Conservation (phyloP, 2,113 vertebrate species). For the Corydoras maculifer region DNA sequence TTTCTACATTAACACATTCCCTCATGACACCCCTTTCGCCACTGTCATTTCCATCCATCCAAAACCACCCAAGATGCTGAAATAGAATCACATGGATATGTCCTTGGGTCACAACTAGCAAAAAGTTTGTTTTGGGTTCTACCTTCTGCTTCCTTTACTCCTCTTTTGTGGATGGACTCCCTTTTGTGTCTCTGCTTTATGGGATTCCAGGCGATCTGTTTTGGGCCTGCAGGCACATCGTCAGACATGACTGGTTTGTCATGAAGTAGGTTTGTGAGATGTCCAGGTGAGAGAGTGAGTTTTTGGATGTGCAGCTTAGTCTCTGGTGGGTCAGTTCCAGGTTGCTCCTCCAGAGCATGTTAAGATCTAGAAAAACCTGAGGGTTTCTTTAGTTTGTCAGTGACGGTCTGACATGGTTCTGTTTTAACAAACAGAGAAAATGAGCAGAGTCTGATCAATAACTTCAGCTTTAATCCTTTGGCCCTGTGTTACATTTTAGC, state of each 20-base stretch:
- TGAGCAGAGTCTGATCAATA: slow-evolving; percentile 11
- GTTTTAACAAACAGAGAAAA: slow-evolving; percentile 36
- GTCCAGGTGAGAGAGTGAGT: slow-evolving; percentile 43
- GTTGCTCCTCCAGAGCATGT: slow-evolving; percentile 31
- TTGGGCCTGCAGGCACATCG: slow-evolving; percentile 63
- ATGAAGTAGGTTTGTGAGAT: slow-evolving; percentile 42
- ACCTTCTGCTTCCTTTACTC: slow-evolving; percentile 39
- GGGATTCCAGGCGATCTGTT: slow-evolving; percentile 52
- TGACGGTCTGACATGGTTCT: slow-evolving; percentile 21
- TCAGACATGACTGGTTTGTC: slow-evolving; percentile 67
- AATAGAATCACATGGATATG: slow-evolving; percentile 43
- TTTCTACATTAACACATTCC: slow-evolving; percentile 42
- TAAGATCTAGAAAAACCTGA: slow-evolving; percentile 20
- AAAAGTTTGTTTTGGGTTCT: slow-evolving; percentile 41
- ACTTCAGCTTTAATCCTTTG: slow-evolving; percentile 12
- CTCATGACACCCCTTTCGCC: slow-evolving; percentile 37
- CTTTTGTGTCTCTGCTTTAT: slow-evolving; percentile 29
- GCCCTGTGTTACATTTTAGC: background rate
- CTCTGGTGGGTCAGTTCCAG: slow-evolving; percentile 49
- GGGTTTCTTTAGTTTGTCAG: slow-evolving; percentile 17
- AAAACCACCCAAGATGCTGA: slow-evolving; percentile 59
- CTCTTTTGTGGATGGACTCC: slow-evolving; percentile 35
- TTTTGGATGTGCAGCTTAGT: slow-evolving; percentile 39
- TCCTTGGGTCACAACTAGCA: slow-evolving; percentile 47
- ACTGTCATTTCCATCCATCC: slow-evolving; percentile 16